Conservation (phyloP, 2,797 vertebrate species). For the Premnoplex brunnescens region DNA sequence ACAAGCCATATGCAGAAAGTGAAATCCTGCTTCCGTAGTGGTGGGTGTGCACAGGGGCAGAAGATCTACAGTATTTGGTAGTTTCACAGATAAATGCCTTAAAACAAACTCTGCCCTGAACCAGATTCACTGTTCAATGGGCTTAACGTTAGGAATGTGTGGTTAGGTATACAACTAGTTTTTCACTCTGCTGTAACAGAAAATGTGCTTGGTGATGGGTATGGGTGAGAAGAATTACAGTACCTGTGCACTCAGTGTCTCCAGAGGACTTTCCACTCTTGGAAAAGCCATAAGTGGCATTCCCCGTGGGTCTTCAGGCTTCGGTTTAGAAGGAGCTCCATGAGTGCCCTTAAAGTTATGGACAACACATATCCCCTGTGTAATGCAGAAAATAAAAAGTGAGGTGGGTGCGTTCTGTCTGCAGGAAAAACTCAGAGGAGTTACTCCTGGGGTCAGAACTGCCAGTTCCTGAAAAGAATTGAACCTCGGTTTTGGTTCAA, state of each 20-base stretch:
- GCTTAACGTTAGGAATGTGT: not conserved
- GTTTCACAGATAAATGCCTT: not conserved
- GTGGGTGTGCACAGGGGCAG: not conserved
- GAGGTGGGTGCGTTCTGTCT: not conserved
- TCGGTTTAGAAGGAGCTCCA: conserved; percentile 84
- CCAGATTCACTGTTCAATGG: not conserved
- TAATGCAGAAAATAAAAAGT: not conserved
- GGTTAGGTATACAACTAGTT: not conserved
- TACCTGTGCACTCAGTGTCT: conserved; percentile 98
- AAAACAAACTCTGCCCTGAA: not conserved
- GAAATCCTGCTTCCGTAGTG: not conserved
- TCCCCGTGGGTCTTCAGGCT: conserved; percentile 90
- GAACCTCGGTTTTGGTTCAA: not conserved
- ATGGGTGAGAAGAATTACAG: not conserved
- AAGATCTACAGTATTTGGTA: not conserved
- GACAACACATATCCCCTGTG: conserved; percentile 93
- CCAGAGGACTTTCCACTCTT: conserved; percentile 95
- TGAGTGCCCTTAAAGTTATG: conserved; percentile 96
- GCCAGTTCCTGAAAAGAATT: not conserved
- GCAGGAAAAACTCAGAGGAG: not conserved
- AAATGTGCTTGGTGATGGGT: not conserved
- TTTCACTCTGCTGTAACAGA: not conserved
- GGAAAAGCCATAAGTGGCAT: conserved; percentile 96
- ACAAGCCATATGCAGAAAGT: not conserved
- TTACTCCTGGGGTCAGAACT: not conserved